A percentile compares a stretch with the other conserved stretches of the same genome.
These are phyloP conservation scores for Ptilorrhoa leucosticta DNA, from an alignment of 2,113 vertebrate genomes.

Conservation along the genomic window DNA sequence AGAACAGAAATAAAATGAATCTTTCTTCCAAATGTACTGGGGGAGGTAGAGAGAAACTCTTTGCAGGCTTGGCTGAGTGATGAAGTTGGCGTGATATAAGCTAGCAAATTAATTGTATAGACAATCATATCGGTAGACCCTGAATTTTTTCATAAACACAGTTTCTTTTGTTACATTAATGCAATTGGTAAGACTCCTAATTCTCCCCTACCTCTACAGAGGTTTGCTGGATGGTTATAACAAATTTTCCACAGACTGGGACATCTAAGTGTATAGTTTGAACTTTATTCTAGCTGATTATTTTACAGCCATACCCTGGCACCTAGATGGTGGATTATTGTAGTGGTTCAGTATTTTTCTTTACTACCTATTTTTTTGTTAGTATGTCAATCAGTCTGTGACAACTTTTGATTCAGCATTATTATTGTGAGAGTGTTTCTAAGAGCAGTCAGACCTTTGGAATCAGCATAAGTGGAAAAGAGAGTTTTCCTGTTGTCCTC, in stretches of 20 bases:
- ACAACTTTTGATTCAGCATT: not conserved
- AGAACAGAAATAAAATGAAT: not conserved
- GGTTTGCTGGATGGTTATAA: not conserved
- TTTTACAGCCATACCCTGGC: not conserved
- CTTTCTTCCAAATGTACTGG: not conserved
- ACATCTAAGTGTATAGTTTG: not conserved
- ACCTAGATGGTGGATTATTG: not conserved
- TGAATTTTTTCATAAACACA: not conserved
- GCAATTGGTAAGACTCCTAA: not conserved
- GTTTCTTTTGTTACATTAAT: accelerated
- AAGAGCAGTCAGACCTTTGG: not conserved
- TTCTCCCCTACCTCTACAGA: not conserved
- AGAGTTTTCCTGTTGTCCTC: not conserved
- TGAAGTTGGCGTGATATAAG: not conserved
- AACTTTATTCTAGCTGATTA: not conserved
- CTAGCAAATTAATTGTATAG: not conserved
- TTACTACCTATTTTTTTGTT: not conserved
- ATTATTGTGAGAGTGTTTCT: not conserved
- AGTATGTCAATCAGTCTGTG: not conserved
- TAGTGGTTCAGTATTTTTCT: not conserved
- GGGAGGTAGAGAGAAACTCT: not conserved
- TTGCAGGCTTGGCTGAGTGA: not conserved
- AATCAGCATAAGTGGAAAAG: not conserved
- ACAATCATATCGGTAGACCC: not conserved
- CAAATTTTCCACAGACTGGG: not conserved